A percentile compares a stretch with the other conserved stretches of the same genome.
phyloP scores from a whole-genome alignment of 1,140 invertebrate genomes.

The Papilio xuthus region DNA sequence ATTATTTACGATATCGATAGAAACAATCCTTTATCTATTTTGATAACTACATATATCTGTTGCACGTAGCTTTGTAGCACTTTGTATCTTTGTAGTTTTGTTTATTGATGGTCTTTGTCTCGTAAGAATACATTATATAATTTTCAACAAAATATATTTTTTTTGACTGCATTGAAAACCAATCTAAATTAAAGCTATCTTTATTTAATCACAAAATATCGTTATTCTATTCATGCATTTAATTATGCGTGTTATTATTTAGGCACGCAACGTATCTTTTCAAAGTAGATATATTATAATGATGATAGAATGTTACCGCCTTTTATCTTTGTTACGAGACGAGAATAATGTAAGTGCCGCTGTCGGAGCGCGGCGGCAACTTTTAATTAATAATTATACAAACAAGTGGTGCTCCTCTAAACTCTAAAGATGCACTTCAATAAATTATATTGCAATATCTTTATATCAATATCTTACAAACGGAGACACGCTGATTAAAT shows the following conservation, averaged over 20 bases:
- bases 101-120: not conserved
- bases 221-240: too few relatives aligned
- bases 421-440: not conserved
- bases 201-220: too few relatives aligned
- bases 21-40: too few relatives aligned
- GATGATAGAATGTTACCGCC: not conserved
- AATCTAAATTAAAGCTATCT: too few relatives aligned
- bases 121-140: not conserved
- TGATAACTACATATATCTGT: too few relatives aligned
- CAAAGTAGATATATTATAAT: not conserved
- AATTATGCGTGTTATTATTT: too few relatives aligned
- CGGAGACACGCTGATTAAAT: not conserved
- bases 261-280: too few relatives aligned
- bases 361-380: not conserved
- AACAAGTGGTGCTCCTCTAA: not conserved
- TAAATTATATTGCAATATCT: not conserved
- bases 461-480: not conserved
- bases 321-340: not conserved
- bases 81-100: not conserved
- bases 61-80: too few relatives aligned
- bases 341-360: not conserved
- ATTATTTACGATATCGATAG: not conserved
- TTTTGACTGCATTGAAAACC: not conserved
- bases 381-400: conserved; percentile 13
- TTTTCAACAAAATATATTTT: not conserved